Evolutionary conservation across 2,888 invertebrate genomes (phyloP).

Genomic region (Hypsopygia costalis): DNA sequence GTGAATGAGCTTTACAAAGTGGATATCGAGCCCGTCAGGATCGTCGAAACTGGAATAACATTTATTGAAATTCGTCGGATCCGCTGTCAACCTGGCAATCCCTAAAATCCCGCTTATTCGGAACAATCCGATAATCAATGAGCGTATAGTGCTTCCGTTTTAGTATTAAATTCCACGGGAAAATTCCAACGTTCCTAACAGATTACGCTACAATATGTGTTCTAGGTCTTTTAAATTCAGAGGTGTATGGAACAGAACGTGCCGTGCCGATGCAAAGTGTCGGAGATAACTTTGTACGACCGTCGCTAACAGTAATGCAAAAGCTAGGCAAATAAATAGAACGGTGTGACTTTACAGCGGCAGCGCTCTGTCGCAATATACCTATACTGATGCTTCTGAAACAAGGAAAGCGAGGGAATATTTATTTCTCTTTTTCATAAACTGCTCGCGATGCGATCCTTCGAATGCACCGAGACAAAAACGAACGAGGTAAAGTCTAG

Average conservation of each 20-base stretch:
- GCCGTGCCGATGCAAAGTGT: slow-evolving; percentile 31
- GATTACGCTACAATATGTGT: slow-evolving; percentile 3
- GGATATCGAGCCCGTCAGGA: slow-evolving; percentile 1
- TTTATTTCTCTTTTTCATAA: slow-evolving; percentile 40
- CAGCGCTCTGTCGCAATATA: slow-evolving; percentile 20
- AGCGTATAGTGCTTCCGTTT: slow-evolving; percentile 2
- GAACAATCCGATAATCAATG: slow-evolving; percentile 5
- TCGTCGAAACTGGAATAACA: slow-evolving; percentile 5
- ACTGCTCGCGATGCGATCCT: slow-evolving; percentile 31
- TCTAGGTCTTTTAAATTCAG: slow-evolving; percentile 1
- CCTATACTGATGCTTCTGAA: slow-evolving; percentile 19
- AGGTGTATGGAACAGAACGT: slow-evolving; percentile 15
- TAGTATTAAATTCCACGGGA: not conserved
- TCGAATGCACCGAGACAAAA: slow-evolving; percentile 30
- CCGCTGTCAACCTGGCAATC: slow-evolving; percentile 20
- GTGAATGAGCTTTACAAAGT: slow-evolving; percentile 3
- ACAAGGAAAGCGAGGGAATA: slow-evolving; percentile 30
- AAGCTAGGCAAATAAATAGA: slow-evolving; percentile 42
- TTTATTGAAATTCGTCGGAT: slow-evolving; percentile 19
- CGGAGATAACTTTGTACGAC: slow-evolving; percentile 46
- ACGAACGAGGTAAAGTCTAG: slow-evolving; percentile 22
- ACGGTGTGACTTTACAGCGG: slow-evolving; percentile 33
- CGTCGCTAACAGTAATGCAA: slow-evolving; percentile 36
- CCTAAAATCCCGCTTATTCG: slow-evolving; percentile 14
- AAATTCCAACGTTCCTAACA: slow-evolving; percentile 1